These are phyloP conservation scores for Rhinolophus sinicus DNA, from an alignment of 2,113 vertebrate genomes.

Conservation along the genomic window DNA sequence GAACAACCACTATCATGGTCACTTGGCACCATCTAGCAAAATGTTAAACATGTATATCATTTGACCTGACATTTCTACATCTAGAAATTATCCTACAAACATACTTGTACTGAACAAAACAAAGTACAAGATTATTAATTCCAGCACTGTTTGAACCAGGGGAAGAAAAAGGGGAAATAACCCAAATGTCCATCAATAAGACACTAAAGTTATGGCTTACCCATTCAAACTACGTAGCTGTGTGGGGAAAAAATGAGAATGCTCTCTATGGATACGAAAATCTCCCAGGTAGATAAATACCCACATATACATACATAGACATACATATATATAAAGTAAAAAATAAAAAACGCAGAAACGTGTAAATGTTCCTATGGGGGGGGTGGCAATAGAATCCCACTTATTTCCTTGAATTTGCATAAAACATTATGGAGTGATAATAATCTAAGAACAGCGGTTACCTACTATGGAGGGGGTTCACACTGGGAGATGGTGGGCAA, in stretches of 20 bases:
- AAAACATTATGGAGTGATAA: neutral
- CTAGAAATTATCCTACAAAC: neutral
- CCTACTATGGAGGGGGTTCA: neutral
- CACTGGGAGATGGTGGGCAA: neutral
- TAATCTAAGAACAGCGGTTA: neutral
- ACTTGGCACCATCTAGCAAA: neutral
- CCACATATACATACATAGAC: no score
- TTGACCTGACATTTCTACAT: neutral
- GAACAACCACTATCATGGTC: neutral
- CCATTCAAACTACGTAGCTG: neutral
- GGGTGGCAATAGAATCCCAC: neutral
- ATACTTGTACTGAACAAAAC: neutral
- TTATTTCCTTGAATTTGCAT: neutral
- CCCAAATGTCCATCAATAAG: neutral
- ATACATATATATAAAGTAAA: neutral
- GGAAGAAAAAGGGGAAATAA: neutral
- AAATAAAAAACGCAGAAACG: neutral
- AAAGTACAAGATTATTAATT: neutral
- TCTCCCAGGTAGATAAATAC: neutral
- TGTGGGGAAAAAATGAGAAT: neutral
- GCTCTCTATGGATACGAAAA: neutral
- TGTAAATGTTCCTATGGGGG: neutral
- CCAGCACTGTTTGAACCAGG: neutral
- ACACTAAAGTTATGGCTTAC: neutral
- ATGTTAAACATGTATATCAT: neutral